Base-by-base conservation (phyloP, 2,888 invertebrate genomes). In the Lepeophtheirus nordmannii region DNA sequence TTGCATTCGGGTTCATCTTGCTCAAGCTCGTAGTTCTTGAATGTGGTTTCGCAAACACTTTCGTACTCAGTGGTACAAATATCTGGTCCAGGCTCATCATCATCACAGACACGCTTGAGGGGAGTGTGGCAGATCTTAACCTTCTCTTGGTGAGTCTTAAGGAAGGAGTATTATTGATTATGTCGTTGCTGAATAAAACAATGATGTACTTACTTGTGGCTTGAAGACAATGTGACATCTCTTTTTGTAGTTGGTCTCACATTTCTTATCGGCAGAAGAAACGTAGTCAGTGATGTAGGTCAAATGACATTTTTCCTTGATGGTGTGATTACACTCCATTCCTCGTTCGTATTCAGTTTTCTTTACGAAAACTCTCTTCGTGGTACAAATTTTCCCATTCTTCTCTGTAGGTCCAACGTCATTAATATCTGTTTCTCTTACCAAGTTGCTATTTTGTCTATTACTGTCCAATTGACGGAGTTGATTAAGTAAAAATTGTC, bases 41-140 rank as follows among this genome's bases (percentile, higher is more conserved):
- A 61, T 37, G 30, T 61, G 39, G 61, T 61, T 38, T 61, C 61
- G 11, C 61, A 61, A 14, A n/a, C n/a, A n/a, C 3, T 61, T 38
- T 61, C 61, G 10, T 61, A 61, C n/a, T 61, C 8, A 37, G 61
- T 61, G 30, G 22, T 3, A 37, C 61, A 61, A 10, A 61, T 17
- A 2, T 61, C 61, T 14, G 1, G 3, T 37, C 61, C 61, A 5
- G n/a, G 1, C 8, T 30, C 37, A 2, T 38, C 61, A 11, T 61
- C 61, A 14, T 10, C 37, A 37, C 61, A 61, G n/a, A 61, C 11
- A 22, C 37, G 20, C 37, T 61, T 5, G n/a, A 8, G 3, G 39
- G 61, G 61, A 22, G 22, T 37, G n/a, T 61, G n/a, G 10, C 61
- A 61, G 2, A 58, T 61, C 37, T 61, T 37, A 14, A 61, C 61